Evolutionary conservation across 2,888 invertebrate species (phyloP).

Genomic region (Ectemnius cavifrons): DNA sequence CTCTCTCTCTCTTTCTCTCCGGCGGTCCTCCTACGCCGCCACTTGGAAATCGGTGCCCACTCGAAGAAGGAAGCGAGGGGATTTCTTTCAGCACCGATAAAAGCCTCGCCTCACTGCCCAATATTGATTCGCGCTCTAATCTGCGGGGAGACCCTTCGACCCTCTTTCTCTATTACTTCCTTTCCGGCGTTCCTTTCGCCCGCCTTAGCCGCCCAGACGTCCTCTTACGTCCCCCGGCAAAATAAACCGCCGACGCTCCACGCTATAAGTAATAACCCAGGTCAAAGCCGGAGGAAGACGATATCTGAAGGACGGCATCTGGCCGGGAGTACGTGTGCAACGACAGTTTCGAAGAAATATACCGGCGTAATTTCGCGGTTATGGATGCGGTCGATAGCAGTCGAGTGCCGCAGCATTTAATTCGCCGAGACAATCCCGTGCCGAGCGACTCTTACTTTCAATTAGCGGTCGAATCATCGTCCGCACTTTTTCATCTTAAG

Average conservation of each 20-base stretch:
- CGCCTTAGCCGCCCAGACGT: conserved; percentile 45
- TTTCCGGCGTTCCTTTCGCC: conserved; percentile 38
- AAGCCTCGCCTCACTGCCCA: conserved; percentile 75
- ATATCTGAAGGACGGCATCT: conserved; percentile 60
- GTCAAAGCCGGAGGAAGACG: conserved; percentile 47
- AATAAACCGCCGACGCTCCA: conserved; percentile 70
- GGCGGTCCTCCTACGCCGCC: conserved; percentile 41
- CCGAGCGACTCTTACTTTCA: conserved; percentile 40
- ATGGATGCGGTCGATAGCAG: conserved; percentile 47
- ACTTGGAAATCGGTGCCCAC: conserved; percentile 54
- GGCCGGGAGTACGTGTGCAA: conserved; percentile 54
- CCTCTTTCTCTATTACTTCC: conserved; percentile 11
- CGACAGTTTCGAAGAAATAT: conserved; percentile 53
- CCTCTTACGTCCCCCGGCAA: conserved; percentile 68
- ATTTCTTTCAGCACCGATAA: conserved; percentile 76
- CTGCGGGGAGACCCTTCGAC: conserved; percentile 69
- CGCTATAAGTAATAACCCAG: conserved; percentile 71
- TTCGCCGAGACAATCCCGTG: conserved; percentile 8
- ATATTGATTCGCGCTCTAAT: conserved; percentile 78
- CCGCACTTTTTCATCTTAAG: conserved; percentile 9
- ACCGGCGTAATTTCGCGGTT: conserved; percentile 58
- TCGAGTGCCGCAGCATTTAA: conserved; percentile 21
- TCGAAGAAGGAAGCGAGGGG: conserved; percentile 62
- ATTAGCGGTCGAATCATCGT: conserved; percentile 36
- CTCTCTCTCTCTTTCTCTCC: conserved; percentile 52